Base-by-base conservation (phyloP, 2,888 invertebrate genomes). In the Monopis laevigella region DNA sequence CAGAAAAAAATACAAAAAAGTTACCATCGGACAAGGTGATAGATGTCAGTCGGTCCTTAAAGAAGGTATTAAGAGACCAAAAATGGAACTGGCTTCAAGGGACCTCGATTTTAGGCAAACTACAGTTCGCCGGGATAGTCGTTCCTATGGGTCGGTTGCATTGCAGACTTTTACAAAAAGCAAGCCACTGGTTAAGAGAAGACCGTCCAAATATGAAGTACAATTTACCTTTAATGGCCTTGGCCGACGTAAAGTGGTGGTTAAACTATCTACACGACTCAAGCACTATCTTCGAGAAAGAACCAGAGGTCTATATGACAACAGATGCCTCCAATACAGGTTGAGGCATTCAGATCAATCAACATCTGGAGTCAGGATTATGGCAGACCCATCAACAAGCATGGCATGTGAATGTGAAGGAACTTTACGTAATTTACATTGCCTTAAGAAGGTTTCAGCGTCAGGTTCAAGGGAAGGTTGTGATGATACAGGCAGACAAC, bases 71-170 rank as follows among this genome's bases (percentile, higher is more conserved):
- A n/a, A n/a, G n/a, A n/a, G n/a, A n/a, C n/a, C n/a, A n/a, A n/a
- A n/a, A n/a, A n/a, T n/a, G n/a, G 19, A 4, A 39, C 39, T 28
- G 39, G 28, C n/a, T n/a, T n/a, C n/a, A n/a, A n/a, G n/a, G n/a
- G n/a, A n/a, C n/a, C n/a, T n/a, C n/a, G n/a, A n/a, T 13, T 27
- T 28, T 2, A 49, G 48, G 51, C 16, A 46, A 28, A 41, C 48
- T 29, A 24, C 48, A 47, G n/a, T 24, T 24, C 8, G 24, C 24
- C 6, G 24, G 7, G 6, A 6, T 24, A 7, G 24, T 24, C 7
- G 8, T 8, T 8, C 24, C 24, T 6, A 7, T 24, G 24, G 24
- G 24, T 24, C 24, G 24, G 8, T 8, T 24, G 7, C 8, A 7
- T 8, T 24, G 7, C 24, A 24, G 24, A 24, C 24, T 7, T 24